Evolutionary conservation across 2,888 invertebrate species (phyloP).

Genomic region (Cataglyphis cursor): DNA sequence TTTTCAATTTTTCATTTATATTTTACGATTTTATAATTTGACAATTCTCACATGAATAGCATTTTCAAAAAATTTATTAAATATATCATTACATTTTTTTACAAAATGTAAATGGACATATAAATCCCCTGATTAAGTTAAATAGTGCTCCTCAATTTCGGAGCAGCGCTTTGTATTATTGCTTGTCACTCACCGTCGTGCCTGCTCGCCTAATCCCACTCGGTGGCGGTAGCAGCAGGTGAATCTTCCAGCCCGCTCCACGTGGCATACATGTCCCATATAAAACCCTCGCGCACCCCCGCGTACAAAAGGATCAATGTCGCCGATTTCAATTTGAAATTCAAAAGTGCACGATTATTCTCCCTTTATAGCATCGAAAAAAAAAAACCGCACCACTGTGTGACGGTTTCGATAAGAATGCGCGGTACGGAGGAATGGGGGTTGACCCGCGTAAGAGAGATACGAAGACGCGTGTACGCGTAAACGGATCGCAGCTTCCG

Average conservation of each 20-base stretch:
- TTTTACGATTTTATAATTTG: background rate
- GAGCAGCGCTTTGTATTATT: background rate
- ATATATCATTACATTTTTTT: background rate
- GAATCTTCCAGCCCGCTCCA: slow-evolving; percentile 65
- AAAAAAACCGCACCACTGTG: slow-evolving; percentile 31
- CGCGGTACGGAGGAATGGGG: slow-evolving; percentile 24
- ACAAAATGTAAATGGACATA: background rate
- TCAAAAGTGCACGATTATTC: background rate
- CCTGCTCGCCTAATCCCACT: slow-evolving; percentile 71
- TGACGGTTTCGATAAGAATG: background rate
- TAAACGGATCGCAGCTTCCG: slow-evolving; percentile 67
- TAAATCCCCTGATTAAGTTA: background rate
- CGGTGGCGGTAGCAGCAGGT: slow-evolving; percentile 67
- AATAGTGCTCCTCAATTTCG: background rate
- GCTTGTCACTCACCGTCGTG: slow-evolving; percentile 66
- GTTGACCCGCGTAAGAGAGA: slow-evolving; percentile 60
- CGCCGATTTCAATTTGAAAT: background rate
- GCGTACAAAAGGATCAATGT: background rate
- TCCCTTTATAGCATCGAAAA: background rate
- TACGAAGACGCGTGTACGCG: slow-evolving; percentile 75
- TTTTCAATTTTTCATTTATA: background rate
- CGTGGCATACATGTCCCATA: slow-evolving; percentile 72
- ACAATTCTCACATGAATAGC: background rate
- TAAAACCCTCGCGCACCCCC: slow-evolving; percentile 31
- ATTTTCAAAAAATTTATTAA: background rate